Evolutionary conservation across 2,888 invertebrate genomes (phyloP), one percentile per base, ranked within the genome.

Genomic region (Platycnemis pennipes): DNA sequence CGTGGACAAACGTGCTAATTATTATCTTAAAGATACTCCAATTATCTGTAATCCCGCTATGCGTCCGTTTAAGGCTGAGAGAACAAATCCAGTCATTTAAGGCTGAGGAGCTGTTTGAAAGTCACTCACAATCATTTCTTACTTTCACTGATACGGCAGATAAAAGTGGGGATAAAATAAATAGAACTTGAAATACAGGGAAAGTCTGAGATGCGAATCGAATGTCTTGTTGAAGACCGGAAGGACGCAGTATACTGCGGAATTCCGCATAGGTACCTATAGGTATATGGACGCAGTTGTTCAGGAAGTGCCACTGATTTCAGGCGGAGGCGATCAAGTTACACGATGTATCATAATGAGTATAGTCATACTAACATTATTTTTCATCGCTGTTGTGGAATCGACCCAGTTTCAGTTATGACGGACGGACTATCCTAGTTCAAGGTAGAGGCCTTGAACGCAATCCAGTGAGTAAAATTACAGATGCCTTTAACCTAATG

Each of bases 141-240:
- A 91, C 63, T 91, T 91, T 91, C 91, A 63, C 91, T 69, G 42
- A 91, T 45, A 91, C 26, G 26, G 91, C 16, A 69, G 56, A 89
- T 44, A 91, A 44, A 63, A 69, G 63, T 63, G n/a, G 1, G 44
- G 16, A 13, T 37, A 5, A 56, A 63, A 63, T 26, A 91, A 77
- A 63, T n/a, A 91, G 91, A 87, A 37, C 45, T 44, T 56, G 63
- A 37, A 53, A 45, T 63, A 91, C 56, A 91, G 91, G 56, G 63
- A 87, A 87, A 87, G 87, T 87, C 45, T n/a, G 87, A 45, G 87
- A 87, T 46, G 46, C n/a, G 46, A 45, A 87, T 87, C 44, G 87
- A 87, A 22, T 45, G 26, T 77, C 77, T 77, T 37, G 37, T 31
- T 8, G 26, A 77, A 26, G 69, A 22, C 37, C 69, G 69, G 77